A percentile compares a stretch with the other conserved stretches of the same genome.
Conservation (phyloP, 2,888 invertebrate genomes). For the Eurytoma californica region DNA sequence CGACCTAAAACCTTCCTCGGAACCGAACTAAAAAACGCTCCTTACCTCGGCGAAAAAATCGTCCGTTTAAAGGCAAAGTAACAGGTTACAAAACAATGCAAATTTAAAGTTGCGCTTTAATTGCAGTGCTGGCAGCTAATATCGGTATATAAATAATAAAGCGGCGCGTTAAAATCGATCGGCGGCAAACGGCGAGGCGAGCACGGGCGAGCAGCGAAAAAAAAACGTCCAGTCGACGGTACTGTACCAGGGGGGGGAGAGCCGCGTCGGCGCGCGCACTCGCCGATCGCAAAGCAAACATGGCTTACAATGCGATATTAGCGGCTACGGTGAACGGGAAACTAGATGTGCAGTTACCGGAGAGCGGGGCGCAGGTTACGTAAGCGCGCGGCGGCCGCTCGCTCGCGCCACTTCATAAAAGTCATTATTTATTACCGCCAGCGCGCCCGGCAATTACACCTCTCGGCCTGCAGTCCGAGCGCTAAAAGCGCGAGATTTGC, state of each 20-base stretch:
- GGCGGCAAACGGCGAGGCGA: no score
- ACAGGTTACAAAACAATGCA: background rate
- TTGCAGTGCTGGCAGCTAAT: no score
- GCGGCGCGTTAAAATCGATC: background rate
- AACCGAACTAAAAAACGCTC: background rate
- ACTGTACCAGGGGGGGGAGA: no score
- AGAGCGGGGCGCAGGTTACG: conserved; percentile 55
- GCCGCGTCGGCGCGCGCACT: background rate
- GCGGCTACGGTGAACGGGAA: conserved; percentile 54
- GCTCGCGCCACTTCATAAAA: conserved; percentile 60
- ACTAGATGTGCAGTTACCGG: conserved; percentile 62
- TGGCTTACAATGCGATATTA: background rate
- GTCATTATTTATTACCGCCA: conserved; percentile 65
- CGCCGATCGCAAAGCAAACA: conserved; percentile 19
- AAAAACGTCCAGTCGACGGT: no score
- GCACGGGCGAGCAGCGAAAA: no score
- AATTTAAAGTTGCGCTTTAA: conserved; percentile 1
- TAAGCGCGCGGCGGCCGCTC: conserved; percentile 23
- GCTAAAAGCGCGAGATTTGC: conserved; percentile 26
- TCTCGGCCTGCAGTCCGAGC: conserved; percentile 1
- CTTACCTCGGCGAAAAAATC: background rate
- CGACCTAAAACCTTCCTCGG: background rate
- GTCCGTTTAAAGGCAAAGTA: background rate
- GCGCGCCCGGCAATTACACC: conserved; percentile 1
- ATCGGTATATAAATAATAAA: background rate